Evolutionary conservation across 2,797 vertebrate species (phyloP).

Genomic region (Anisognathus igniventris): DNA sequence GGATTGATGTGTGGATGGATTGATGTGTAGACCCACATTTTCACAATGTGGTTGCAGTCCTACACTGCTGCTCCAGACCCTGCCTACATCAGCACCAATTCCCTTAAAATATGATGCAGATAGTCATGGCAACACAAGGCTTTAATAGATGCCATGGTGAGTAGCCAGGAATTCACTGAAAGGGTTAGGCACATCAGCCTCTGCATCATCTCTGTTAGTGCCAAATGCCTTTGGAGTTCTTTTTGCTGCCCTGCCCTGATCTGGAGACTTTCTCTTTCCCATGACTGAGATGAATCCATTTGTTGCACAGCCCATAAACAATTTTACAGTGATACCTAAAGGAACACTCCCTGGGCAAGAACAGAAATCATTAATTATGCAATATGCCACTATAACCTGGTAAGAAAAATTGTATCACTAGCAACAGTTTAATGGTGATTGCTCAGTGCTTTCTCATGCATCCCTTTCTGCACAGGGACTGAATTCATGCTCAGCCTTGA

Average conservation of each 20-base stretch:
- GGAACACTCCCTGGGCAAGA: not conserved
- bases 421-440: not conserved
- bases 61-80: not conserved
- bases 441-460: not conserved
- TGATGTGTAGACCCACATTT: not conserved
- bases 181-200: not conserved
- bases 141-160: not conserved
- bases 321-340: not conserved
- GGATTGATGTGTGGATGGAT: not conserved
- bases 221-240: slow-evolving; percentile 20
- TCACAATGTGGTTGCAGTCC: not conserved
- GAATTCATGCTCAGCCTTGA: not conserved
- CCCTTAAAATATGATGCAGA: not conserved
- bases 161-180: not conserved
- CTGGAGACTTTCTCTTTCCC: not conserved
- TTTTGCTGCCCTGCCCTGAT: slow-evolving; percentile 28
- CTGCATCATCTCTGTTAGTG: not conserved
- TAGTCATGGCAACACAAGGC: not conserved
- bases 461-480: not conserved
- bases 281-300: not conserved
- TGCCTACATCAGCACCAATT: not conserved
- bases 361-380: not conserved
- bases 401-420: not conserved
- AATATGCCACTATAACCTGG: not conserved
- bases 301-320: not conserved